Evolutionary conservation across 30 jellyfish, hydroid and myxozoan genomes (phyloP), one percentile per base, ranked within the genome.

Genomic region (Aurelia coerulea): DNA sequence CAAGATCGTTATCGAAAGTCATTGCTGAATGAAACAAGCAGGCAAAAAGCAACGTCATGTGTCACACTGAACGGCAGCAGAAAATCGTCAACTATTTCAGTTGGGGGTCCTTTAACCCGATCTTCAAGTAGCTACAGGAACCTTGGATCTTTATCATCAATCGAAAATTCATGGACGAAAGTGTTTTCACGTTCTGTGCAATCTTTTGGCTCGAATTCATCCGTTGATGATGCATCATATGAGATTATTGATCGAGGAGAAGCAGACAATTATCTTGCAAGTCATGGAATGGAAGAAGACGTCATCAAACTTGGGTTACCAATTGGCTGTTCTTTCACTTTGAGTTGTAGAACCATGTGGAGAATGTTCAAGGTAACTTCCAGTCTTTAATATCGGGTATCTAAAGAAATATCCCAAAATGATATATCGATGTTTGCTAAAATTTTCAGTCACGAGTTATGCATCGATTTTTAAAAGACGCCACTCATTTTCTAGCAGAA

Each of bases 291-390:
- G 65, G 93, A 84, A 54, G 93, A 84, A 60, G 87, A 84, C 64
- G 86, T 84, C 52, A 56, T 84, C 17, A 84, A 84, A 63, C 87
- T 72, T n/a, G 98, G 96, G 5, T 39, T 92, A 41, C 96, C 98
- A 31, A 70, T 85, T 64, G 95, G 95, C 2, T 42, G 69, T 14
- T 58, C 69, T 14, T 92, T 92, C 73, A 19, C 62, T 29, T 13
- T 92, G 88, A 80, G 86, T 79, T 92, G 98, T 78, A 50, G 58
- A 60, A 62, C 85, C 35, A 74, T 85, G 83, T 78, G 98, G 90
- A 76, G 98, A 32, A 76, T 92, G 41, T 82, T 85, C 65, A 79
- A 88, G 95, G 98, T 92, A 73, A 52, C 0, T n/a, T 73, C 42
- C 3, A 12, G 18, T 68, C 35, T n/a, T 9, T 37, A 10, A 18